Base-by-base conservation (phyloP, 2,113 vertebrate genomes). In the Antennarius striatus region DNA sequence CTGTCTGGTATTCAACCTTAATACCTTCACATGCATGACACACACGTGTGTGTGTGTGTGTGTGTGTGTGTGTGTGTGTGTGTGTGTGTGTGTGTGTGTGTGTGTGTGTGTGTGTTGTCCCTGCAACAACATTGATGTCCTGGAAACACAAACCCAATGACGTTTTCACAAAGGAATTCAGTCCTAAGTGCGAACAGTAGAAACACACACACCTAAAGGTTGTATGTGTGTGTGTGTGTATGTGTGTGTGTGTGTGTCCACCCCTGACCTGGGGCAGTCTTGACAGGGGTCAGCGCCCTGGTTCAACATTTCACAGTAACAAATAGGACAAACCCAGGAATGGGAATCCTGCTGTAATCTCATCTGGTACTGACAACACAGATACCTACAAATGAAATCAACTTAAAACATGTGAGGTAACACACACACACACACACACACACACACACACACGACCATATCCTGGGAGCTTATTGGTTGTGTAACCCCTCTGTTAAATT, bases 331-430 rank as follows among this genome's bases (percentile, higher is more conserved):
- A 75, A 64, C 29, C 5, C 39, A 36, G 61, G 54, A 71, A 77
- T 72, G 56, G 75, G 80, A 83, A 78, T 57, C 62, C 77, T 29
- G 28, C 66, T 55, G 63, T 53, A 63, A 64, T 84, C 80, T 58
- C 75, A 57, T 80, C 65, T 4, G 3, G 57, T 42, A 28, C 61
- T 63, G 78, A 77, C 59, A 63, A 49, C 65, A 60, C 64, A 75
- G 61, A 82, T 59, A 67, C 68, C 68, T 62, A 63, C 72, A 68
- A 75, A 83, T 72, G 1, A 77, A 76, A 80, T 85, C 8, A 75
- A 36, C 32, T 36, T 5, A 55, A 65, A 81, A 73, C 60, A 65
- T 22, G 57, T 16, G 55, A 73, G 48, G 9, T 42, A n/a, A 55
- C 3, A 10, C 58, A 49, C 32, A 36, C 22, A 22, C 22, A 22